phyloP scores from a whole-genome alignment of 2,113 vertebrate genomes.

The Ciconia stormi region DNA sequence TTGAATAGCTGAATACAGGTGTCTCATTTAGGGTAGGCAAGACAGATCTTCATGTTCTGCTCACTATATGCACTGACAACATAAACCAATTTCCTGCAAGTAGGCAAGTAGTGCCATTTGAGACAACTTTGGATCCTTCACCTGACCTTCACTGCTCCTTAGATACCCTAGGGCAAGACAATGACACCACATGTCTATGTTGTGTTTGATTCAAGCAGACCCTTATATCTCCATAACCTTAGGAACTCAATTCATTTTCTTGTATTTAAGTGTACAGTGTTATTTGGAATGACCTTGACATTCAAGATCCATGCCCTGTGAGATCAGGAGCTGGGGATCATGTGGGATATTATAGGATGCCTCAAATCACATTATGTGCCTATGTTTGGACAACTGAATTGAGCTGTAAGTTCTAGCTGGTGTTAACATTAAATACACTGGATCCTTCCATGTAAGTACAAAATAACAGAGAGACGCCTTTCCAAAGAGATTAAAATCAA shows the following conservation, averaged over 20 bases:
- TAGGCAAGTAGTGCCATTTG: not conserved
- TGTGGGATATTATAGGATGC: not conserved
- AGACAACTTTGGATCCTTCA: not conserved
- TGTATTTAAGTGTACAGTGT: not conserved
- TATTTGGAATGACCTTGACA: not conserved
- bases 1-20: not conserved
- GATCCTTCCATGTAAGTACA: not conserved
- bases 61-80: not conserved
- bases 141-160: not conserved
- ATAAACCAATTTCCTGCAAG: not conserved
- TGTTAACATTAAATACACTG: not conserved
- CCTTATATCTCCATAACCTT: not conserved
- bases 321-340: not conserved
- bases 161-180: not conserved
- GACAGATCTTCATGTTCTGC: not conserved
- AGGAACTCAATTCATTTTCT: not conserved
- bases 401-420: not conserved
- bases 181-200: not conserved
- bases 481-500: not conserved
- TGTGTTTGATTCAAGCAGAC: not conserved
- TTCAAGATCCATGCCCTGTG: not conserved
- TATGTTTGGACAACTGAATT: not conserved
- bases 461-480: not conserved
- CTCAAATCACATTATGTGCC: not conserved
- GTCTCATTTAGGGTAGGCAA: not conserved